Evolutionary conservation across 2,888 invertebrate species (phyloP).

Genomic region (Therioaphis trifolii): DNA sequence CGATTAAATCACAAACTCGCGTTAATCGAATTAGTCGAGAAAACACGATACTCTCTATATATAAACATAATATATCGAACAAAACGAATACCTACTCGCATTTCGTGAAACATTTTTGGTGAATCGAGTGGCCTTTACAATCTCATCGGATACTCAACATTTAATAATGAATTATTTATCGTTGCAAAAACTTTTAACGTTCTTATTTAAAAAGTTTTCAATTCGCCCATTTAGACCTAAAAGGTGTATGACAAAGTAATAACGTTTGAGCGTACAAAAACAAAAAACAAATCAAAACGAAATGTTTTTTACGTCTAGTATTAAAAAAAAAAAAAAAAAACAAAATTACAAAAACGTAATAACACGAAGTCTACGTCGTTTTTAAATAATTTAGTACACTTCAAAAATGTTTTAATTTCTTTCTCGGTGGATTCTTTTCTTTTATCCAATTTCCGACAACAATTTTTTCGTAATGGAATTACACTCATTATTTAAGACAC

Average conservation of each 20-base stretch:
- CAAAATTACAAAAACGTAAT: too few species aligned
- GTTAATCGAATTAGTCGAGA: too few species aligned
- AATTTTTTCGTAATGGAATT: conserved; percentile 13
- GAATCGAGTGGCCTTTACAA: background rate
- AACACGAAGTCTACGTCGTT: too few species aligned
- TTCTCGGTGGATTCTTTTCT: background rate
- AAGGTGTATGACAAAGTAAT: background rate
- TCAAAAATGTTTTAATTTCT: conserved; percentile 34
- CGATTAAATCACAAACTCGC: too few species aligned
- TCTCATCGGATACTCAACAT: background rate
- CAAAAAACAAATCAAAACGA: too few species aligned
- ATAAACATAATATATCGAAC: too few species aligned
- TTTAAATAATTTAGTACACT: too few species aligned
- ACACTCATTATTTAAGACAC: background rate
- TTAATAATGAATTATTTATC: conserved; percentile 30
- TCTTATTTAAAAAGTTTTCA: conserved; percentile 31
- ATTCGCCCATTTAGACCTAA: background rate
- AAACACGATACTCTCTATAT: too few species aligned
- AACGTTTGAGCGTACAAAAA: conserved; percentile 2
- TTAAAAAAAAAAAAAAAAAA: too few species aligned
- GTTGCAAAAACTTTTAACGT: conserved; percentile 31
- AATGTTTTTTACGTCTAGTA: too few species aligned
- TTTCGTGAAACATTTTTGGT: too few species aligned
- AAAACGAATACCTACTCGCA: too few species aligned
- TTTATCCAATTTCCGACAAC: conserved; percentile 21